These are phyloP conservation scores for Nematolebias whitei DNA, from an alignment of 2,113 vertebrate species.

Conservation along the genomic window DNA sequence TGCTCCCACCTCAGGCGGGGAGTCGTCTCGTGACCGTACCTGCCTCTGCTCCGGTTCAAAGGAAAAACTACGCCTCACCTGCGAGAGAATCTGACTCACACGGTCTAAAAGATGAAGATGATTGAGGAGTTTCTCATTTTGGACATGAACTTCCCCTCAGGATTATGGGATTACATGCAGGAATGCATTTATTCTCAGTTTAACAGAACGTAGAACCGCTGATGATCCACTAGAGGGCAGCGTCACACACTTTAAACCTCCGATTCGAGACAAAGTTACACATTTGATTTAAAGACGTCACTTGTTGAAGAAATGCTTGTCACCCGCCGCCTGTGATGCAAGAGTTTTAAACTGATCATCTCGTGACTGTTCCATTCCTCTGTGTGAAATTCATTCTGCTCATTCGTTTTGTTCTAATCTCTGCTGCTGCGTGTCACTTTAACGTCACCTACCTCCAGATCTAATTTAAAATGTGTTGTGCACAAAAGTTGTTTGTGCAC, in stretches of 20 bases:
- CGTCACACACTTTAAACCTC: conserved; percentile 16
- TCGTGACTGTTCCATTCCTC: no score
- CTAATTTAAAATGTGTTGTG: no score
- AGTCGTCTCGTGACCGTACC: no score
- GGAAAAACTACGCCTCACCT: conserved; percentile 41
- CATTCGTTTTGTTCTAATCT: no score
- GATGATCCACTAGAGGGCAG: conserved; percentile 64
- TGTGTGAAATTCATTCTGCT: no score
- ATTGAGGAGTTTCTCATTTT: conserved; percentile 10
- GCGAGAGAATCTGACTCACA: conserved; percentile 18
- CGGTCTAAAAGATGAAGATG: conserved; percentile 12
- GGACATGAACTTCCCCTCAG: background rate
- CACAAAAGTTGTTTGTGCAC: no score
- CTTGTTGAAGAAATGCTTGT: no score
- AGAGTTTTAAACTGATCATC: no score
- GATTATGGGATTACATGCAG: background rate
- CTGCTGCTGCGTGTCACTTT: no score
- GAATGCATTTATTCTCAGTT: background rate
- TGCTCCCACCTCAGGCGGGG: no score
- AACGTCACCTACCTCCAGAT: no score
- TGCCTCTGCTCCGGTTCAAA: conserved; percentile 54
- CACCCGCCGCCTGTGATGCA: no score
- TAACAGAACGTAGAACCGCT: background rate
- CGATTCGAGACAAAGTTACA: background rate
- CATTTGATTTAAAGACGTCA: background rate